Evolutionary conservation across 2,113 vertebrate genomes (phyloP), one percentile per base, ranked within the genome.

Genomic region (Myiozetetes cayanensis): DNA sequence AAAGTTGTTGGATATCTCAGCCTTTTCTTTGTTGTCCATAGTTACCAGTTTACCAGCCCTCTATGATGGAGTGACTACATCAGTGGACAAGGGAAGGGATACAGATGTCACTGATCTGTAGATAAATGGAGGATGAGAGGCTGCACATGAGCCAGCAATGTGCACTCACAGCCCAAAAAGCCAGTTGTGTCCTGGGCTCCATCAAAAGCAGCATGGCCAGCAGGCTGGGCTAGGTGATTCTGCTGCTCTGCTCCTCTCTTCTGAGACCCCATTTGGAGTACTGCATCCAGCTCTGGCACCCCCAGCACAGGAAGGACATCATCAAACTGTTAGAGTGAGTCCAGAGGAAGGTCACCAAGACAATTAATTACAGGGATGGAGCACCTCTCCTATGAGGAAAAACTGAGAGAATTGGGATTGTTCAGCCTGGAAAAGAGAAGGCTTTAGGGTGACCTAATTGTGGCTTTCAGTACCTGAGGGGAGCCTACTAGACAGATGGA

Each of bases 141-240:
- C 14, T 80, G 31, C 17, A 22, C 16, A 33, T 19, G 24, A 68
- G 30, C 31, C 44, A 58, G 10, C 62, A 53, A 20, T 24, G 27
- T 31, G 14, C 21, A 58, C 27, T 65, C 14, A 8, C 10, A 50
- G 31, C 43, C 35, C 50, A 58, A 37, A 30, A 33, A 73, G 31
- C 9, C 37, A 50, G 27, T 37, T 2, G 1, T 5, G 12, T 33
- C 30, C 49, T 43, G 35, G 67, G 27, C 37, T 73, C 43, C 35
- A 66, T 44, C 35, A 14, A 44, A 55, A 63, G 20, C n/a, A 55
- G 24, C 1, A 0, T 6, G 30, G 6, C 11, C n/a, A 41, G 47
- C 56, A 39, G 15, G 30, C 6, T 0, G 0, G 43, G 25, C 7
- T 20, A 55, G 8, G 13, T 3, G 2, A 47, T 63, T 87, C 74